Base-by-base conservation (phyloP, 2,113 vertebrate genomes). In the Sisor rabdophorus region DNA sequence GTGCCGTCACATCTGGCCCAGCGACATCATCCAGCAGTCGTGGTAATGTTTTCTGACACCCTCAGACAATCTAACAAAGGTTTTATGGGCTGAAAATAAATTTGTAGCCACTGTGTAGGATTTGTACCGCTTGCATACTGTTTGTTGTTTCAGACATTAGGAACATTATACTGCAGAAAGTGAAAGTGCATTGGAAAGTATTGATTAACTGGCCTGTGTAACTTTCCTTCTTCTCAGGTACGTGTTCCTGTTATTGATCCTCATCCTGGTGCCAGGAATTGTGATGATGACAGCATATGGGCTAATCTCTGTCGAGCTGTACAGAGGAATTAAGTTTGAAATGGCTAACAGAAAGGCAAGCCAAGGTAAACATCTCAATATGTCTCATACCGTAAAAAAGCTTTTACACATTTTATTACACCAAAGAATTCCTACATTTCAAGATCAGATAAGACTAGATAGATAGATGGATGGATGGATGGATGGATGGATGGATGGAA, bases 221-320 rank as follows among this genome's bases (percentile, higher is more conserved):
- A 70, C 76, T 61, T 71, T 67, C 55, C 40, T 24, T 69, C 50
- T 36, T 78, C 70, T 65, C 82, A 99, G 97, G 97, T 97, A 98
- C 16, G 93, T 93, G 11, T 95, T 95, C 77, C 89, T 98, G 86
- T 78, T 99, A 40, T 84, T 99, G 87, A 89, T 94, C 47, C 96
- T 99, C 78, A 98, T 98, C 85, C 91, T 99, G 53, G 89, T 98
- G 79, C 97, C 97, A 53, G 97, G 97, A 73, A 93, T 97, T 59
- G 88, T 98, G 83, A 99, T 98, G 94, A 94, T 93, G 91, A 86
- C 93, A 24, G 96, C 96, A 0, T 99, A 99, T 8, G 96, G 96
- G 58, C 88, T 98, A 48, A 99, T 98, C 80, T 98, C 95, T 50
- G 20, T 96, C 87, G 95, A 98, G 87, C 93, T 99, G 61, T 99